These are phyloP conservation scores for Macroglossus sobrinus DNA, from an alignment of 2,113 vertebrate genomes.

Conservation along the genomic window DNA sequence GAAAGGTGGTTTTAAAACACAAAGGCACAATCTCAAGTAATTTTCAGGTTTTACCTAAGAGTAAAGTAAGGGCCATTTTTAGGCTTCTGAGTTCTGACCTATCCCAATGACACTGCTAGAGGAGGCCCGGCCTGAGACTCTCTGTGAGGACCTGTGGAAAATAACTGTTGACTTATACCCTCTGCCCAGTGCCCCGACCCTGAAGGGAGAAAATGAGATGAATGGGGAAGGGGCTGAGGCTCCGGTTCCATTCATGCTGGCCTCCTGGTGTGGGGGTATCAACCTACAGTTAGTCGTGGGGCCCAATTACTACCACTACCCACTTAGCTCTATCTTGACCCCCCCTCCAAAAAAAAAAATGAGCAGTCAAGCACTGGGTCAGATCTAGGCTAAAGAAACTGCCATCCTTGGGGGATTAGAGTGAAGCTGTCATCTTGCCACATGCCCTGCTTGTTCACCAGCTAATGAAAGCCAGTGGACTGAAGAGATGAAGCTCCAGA, in stretches of 20 bases:
- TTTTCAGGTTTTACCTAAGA: neutral
- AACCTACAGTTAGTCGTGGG: neutral
- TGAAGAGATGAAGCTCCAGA: neutral
- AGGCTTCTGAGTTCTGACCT: neutral
- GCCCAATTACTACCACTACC: too few species aligned
- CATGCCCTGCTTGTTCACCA: neutral
- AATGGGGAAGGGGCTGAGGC: neutral
- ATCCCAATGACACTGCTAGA: neutral
- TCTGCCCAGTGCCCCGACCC: neutral
- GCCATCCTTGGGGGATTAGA: neutral
- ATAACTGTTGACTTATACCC: neutral
- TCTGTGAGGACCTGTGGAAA: neutral
- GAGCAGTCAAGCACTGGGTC: neutral
- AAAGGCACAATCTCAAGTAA: neutral
- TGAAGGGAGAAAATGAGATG: neutral
- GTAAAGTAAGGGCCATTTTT: neutral
- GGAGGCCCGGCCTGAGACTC: neutral
- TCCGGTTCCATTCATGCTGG: neutral
- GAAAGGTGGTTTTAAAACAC: neutral
- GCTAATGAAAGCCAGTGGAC: neutral
- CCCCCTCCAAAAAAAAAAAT: neutral
- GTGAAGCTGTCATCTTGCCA: neutral
- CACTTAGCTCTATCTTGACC: neutral
- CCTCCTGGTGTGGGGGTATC: neutral
- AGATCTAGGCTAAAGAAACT: neutral